Percentiles rank a stretch among this genome's conserved stretches.
phyloP scores from a whole-genome alignment of 2,797 vertebrate genomes.

The Mycteria americana region DNA sequence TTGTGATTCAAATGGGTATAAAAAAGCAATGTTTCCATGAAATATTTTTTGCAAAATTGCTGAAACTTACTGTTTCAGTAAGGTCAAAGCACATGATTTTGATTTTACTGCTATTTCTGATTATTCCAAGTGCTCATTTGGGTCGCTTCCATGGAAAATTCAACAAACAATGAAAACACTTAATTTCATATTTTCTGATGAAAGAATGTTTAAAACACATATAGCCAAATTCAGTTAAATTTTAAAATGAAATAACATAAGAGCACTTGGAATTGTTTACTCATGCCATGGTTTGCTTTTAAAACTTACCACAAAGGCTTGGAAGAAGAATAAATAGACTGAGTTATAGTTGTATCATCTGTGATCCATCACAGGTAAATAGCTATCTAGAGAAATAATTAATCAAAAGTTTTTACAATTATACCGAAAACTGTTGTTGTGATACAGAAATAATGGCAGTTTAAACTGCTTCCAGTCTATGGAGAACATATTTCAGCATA shows the following conservation, averaged over 20 bases:
- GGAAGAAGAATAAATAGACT: neutral
- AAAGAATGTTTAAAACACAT: neutral
- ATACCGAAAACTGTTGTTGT: neutral
- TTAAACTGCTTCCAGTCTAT: neutral
- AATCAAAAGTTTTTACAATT: neutral
- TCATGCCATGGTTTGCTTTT: neutral
- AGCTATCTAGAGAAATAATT: neutral
- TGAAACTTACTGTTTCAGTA: neutral
- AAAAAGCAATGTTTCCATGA: neutral
- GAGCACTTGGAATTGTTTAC: neutral
- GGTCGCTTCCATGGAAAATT: neutral
- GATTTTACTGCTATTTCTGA: neutral
- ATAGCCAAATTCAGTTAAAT: neutral
- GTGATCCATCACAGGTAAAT: neutral
- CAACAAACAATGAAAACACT: neutral
- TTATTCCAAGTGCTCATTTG: neutral
- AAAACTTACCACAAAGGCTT: neutral
- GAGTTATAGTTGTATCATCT: neutral
- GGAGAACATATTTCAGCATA: neutral
- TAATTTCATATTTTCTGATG: neutral
- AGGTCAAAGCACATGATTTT: neutral
- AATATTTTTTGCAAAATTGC: neutral
- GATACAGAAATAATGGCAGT: neutral
- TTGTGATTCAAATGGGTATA: neutral
- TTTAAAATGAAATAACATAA: neutral